Evolutionary conservation across 2,113 vertebrate genomes (phyloP).

Genomic region (Alexandromys fortis): DNA sequence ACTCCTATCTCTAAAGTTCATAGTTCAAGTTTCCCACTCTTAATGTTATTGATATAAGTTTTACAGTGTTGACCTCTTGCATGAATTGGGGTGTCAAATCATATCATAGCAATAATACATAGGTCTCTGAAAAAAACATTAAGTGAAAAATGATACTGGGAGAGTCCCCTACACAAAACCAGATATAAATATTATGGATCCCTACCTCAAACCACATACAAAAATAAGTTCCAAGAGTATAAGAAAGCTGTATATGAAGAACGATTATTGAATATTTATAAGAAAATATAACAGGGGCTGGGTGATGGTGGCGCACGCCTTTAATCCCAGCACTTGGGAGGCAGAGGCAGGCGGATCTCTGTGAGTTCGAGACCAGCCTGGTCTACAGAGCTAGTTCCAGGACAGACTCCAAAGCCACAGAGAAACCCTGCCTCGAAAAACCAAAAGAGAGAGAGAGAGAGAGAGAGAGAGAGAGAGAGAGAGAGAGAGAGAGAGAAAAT

Average conservation of each 20-base stretch:
- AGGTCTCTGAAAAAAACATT: slow-evolving; percentile 13
- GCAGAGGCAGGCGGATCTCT: no score
- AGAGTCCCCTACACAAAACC: neutral
- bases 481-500: neutral
- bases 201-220: neutral
- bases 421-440: no score
- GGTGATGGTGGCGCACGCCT: no score
- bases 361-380: no score
- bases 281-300: neutral
- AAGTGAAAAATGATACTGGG: neutral
- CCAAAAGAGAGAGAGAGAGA: no score
- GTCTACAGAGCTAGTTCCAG: no score
- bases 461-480: neutral
- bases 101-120: neutral
- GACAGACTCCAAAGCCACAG: no score
- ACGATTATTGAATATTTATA: neutral
- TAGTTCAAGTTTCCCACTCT: neutral
- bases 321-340: no score
- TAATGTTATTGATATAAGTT: neutral
- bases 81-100: neutral
- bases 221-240: neutral
- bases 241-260: slow-evolving; percentile 7
- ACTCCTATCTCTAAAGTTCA: neutral
- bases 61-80: neutral
- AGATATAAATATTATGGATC: neutral